Evolutionary conservation across 2,888 invertebrate genomes (phyloP).

Genomic region (Meganola albula): DNA sequence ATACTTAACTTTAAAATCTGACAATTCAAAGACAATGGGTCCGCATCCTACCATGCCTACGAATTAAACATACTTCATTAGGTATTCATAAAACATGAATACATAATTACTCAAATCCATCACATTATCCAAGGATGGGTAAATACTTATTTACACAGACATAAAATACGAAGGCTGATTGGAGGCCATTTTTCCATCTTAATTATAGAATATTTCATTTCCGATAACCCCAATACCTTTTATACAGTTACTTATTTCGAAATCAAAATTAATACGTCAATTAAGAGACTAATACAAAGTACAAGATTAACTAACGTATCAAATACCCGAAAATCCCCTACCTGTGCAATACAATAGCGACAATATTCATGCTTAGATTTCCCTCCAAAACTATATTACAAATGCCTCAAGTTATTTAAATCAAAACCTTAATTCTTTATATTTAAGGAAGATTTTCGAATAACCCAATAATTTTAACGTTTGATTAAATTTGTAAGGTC

Average conservation of each 20-base stretch:
- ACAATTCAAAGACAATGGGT: too few relatives aligned
- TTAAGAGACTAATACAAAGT: conserved; percentile 42
- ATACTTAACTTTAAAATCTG: too few relatives aligned
- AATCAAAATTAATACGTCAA: conserved; percentile 39
- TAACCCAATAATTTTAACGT: conserved; percentile 11
- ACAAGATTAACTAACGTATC: conserved; percentile 58
- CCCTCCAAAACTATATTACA: conserved; percentile 23
- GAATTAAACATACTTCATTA: too few relatives aligned
- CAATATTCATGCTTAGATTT: conserved; percentile 48
- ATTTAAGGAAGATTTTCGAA: conserved; percentile 10
- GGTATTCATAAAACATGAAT: too few relatives aligned
- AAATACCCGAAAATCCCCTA: conserved; percentile 44
- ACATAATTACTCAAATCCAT: too few relatives aligned
- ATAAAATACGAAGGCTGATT: too few relatives aligned
- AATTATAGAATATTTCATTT: neutral
- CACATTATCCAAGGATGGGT: too few relatives aligned
- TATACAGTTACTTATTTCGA: conserved; percentile 16
- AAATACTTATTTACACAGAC: too few relatives aligned
- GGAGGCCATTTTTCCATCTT: neutral
- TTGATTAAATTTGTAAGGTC: conserved; percentile 35
- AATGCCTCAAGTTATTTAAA: conserved; percentile 1
- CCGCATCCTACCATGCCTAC: too few relatives aligned
- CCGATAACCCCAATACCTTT: conserved; percentile 5
- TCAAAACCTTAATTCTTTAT: conserved; percentile 19
- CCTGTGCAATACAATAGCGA: conserved; percentile 53